phyloP scores from a whole-genome alignment of 2,797 vertebrate genomes.

The Helarctos malayanus region DNA sequence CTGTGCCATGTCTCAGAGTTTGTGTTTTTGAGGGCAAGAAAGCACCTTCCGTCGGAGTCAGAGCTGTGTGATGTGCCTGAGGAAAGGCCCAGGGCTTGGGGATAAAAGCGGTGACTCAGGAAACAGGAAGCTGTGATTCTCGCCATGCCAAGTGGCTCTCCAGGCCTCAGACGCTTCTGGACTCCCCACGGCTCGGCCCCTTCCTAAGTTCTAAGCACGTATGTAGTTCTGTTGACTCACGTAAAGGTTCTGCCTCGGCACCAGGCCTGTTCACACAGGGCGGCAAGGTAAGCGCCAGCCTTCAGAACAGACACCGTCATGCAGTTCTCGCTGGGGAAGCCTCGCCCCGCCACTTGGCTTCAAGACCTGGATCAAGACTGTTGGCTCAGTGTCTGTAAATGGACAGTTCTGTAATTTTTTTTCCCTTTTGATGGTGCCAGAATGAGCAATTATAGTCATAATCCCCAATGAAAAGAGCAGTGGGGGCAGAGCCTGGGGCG shows the following conservation, averaged over 20 bases:
- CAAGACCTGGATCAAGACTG: rapidly evolving
- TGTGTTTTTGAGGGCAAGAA: neutral
- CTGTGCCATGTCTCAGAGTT: neutral
- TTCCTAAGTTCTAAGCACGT: neutral
- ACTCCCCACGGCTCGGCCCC: neutral
- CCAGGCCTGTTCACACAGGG: neutral
- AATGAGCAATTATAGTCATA: neutral
- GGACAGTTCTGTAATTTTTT: neutral
- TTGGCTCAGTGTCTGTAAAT: neutral
- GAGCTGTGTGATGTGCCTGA: neutral
- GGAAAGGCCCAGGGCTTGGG: neutral
- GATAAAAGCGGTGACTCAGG: neutral
- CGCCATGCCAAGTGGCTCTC: neutral
- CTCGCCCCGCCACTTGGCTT: neutral
- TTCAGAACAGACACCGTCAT: conserved; percentile 62
- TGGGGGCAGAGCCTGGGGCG: rapidly evolving
- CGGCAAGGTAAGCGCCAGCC: conserved; percentile 71
- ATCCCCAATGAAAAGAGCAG: neutral
- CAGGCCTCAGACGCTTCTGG: neutral
- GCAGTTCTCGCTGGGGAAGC: neutral
- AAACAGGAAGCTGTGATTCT: neutral
- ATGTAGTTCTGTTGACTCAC: neutral
- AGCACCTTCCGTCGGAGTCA: neutral
- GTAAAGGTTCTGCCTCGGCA: neutral
- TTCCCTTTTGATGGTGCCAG: neutral